Evolutionary conservation across 2,113 vertebrate genomes (phyloP).

Genomic region (human (Homo sapiens)): DNA sequence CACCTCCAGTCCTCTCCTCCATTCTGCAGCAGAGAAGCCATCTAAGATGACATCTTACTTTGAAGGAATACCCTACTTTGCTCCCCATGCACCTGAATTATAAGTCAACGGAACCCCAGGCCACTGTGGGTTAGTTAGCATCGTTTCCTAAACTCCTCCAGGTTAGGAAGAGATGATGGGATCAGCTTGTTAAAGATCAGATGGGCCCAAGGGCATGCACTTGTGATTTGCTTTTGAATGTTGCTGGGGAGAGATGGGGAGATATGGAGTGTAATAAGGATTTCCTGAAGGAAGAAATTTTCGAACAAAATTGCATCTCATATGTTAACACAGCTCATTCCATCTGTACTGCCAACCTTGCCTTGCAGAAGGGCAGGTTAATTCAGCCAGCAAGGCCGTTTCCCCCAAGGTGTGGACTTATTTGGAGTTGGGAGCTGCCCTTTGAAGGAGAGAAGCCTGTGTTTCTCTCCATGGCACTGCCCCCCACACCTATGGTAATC

Average conservation of each 20-base stretch:
- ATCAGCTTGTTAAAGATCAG: conserved; percentile 46
- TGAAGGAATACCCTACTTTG: background rate
- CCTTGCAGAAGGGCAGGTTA: conserved; percentile 12
- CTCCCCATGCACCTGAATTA: conserved; percentile 18
- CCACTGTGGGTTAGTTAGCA: background rate
- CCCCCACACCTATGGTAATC: background rate
- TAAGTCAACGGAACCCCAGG: background rate
- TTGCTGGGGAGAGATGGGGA: conserved; percentile 1
- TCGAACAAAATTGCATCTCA: conserved; percentile 51
- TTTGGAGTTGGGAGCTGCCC: background rate
- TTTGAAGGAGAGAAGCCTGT: background rate
- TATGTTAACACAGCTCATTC: conserved; percentile 24
- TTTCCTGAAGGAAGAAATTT: conserved; percentile 17
- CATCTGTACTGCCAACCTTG: conserved; percentile 30
- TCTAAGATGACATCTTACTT: background rate
- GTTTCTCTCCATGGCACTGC: background rate
- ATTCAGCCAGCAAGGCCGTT: conserved; percentile 49
- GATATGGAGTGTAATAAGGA: background rate
- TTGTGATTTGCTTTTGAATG: conserved; percentile 45
- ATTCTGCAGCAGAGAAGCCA: background rate
- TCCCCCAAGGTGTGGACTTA: background rate
- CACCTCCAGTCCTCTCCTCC: background rate
- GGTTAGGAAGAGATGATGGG: conserved; percentile 37
- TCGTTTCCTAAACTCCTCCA: conserved; percentile 55
- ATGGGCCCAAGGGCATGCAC: background rate